phyloP scores from a whole-genome alignment of 2,113 vertebrate species.

The Parus major region DNA sequence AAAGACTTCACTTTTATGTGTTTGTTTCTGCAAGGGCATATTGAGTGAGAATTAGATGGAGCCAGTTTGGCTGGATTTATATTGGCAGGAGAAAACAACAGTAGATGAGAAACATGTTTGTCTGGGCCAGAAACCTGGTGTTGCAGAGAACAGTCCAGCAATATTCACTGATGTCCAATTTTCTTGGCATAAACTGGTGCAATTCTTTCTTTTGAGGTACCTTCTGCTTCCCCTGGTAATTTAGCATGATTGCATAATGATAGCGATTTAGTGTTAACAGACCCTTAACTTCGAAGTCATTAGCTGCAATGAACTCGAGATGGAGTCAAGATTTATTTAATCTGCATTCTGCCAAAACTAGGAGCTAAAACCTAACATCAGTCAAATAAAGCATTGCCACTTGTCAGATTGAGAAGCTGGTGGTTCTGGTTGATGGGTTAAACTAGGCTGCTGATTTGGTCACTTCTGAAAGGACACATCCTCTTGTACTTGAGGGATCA shows the following conservation, averaged over 20 bases:
- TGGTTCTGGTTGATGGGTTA: not conserved
- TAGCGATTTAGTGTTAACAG: not conserved
- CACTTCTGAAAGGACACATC: not conserved
- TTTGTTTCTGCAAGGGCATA: constrained; percentile 45
- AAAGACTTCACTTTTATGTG: constrained; percentile 24
- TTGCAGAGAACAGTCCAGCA: not conserved
- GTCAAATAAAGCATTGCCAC: not conserved
- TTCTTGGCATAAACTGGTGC: not conserved
- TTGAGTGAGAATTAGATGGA: constrained; percentile 56
- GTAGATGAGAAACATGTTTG: constrained; percentile 29
- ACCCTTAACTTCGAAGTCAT: constrained; percentile 1
- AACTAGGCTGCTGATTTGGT: not conserved
- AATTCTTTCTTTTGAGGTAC: constrained; percentile 15
- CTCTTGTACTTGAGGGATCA: not conserved
- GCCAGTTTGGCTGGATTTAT: constrained; percentile 54
- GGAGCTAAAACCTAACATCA: not conserved
- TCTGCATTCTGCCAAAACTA: not conserved
- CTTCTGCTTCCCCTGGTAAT: not conserved
- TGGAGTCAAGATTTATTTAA: not conserved
- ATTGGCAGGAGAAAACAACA: constrained; percentile 37
- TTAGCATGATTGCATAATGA: not conserved
- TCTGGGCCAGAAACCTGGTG: constrained; percentile 34
- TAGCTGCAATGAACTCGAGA: not conserved
- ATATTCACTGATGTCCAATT: not conserved
- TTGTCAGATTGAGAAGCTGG: not conserved